A percentile compares a stretch with the other conserved stretches of the same genome.
Evolutionary conservation across 2,888 invertebrate genomes (phyloP).

Genomic region (Adelognathus sp.): DNA sequence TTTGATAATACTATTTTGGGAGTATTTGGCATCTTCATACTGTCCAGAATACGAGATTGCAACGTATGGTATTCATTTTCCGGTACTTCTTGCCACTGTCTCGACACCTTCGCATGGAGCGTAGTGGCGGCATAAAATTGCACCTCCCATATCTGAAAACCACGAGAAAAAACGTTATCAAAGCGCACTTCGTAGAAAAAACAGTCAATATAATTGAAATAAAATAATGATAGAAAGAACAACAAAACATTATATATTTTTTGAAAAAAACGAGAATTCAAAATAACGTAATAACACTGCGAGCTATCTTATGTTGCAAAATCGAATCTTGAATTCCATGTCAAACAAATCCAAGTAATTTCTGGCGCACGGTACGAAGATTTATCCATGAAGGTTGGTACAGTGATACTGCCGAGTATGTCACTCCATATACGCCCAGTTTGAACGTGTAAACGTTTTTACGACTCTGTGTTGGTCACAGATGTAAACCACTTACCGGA

Average conservation of each 20-base stretch:
- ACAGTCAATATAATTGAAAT: too few relatives aligned
- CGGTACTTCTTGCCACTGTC: conserved; percentile 94
- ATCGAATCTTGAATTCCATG: too few relatives aligned
- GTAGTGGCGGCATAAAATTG: conserved; percentile 97
- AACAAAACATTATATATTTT: too few relatives aligned
- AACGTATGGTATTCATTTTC: conserved; percentile 89
- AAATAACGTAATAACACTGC: too few relatives aligned
- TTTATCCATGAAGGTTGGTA: too few relatives aligned
- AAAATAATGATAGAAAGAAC: too few relatives aligned
- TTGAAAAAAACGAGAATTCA: too few relatives aligned
- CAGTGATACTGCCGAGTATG: conserved; percentile 31
- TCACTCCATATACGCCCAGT: conserved; percentile 25
- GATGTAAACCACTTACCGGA: conserved; percentile 74
- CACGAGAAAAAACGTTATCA: too few relatives aligned
- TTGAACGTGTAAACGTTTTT: conserved; percentile 67
- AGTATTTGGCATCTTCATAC: conserved; percentile 89
- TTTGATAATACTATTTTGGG: conserved; percentile 93
- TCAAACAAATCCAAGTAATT: too few relatives aligned
- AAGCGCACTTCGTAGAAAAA: too few relatives aligned
- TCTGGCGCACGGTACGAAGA: too few relatives aligned
- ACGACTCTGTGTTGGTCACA: conserved; percentile 65
- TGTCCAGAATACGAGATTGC: conserved; percentile 89
- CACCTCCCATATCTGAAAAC: conserved; percentile 90
- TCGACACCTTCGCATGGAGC: conserved; percentile 92
- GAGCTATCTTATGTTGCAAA: too few relatives aligned